Conservation (phyloP, 2,888 invertebrate species). For the Acanthopleura granulata region DNA sequence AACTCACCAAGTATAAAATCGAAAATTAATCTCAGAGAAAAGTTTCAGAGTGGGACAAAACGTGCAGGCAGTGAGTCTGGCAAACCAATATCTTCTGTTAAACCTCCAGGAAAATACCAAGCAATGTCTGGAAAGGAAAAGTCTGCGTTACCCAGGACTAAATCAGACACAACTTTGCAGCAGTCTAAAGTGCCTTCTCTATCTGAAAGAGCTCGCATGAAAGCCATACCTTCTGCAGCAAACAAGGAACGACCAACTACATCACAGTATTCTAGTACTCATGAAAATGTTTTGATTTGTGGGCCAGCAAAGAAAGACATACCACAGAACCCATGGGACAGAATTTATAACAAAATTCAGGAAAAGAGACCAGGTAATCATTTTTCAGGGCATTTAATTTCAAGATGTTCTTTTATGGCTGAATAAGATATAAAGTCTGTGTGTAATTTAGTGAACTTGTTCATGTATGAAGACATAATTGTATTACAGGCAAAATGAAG, state of each 20-base stretch:
- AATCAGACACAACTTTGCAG: constrained; percentile 9
- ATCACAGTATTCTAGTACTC: constrained; percentile 33
- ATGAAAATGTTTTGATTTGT: constrained; percentile 47
- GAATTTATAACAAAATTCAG: constrained; percentile 49
- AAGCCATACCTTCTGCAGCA: too few relatives aligned
- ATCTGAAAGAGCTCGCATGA: too few relatives aligned
- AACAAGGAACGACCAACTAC: too few relatives aligned
- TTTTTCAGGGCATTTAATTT: too few relatives aligned
- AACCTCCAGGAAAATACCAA: background rate
- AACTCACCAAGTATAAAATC: background rate
- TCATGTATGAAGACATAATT: too few relatives aligned
- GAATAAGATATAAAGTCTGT: too few relatives aligned
- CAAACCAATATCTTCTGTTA: background rate
- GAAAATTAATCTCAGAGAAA: constrained; percentile 15
- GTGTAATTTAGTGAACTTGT: too few relatives aligned
- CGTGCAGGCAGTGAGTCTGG: background rate
- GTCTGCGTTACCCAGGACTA: constrained; percentile 4
- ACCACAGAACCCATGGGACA: constrained; percentile 42
- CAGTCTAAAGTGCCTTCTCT: background rate
- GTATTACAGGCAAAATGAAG: too few relatives aligned
- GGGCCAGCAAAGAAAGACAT: constrained; percentile 37
- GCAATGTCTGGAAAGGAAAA: background rate
- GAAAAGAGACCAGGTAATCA: constrained; percentile 43
- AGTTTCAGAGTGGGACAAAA: background rate
- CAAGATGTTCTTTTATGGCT: too few relatives aligned